Evolutionary conservation across 2,888 invertebrate genomes (phyloP), one percentile per base, ranked within the genome.

Genomic region (Drosophila kanekoi): DNA sequence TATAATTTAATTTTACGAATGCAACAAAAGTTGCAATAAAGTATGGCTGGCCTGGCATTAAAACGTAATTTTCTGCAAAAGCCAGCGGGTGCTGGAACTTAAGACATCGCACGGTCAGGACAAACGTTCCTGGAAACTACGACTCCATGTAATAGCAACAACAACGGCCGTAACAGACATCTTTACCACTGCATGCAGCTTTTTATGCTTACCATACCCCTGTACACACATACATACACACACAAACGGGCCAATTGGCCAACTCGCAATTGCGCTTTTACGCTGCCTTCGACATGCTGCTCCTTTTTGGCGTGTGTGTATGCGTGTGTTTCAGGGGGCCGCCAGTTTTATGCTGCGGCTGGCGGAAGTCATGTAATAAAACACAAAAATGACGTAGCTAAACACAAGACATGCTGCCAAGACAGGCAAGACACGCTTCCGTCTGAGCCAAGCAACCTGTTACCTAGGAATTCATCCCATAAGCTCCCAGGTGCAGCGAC

Each of bases 281-380:
- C 35, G 48, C 40, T 52, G 47, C 44, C 49, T 40, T 59, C 45
- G 44, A 56, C 47, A 44, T 54, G 54, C 33, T 53, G 59, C 44
- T 49, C 14, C 58, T 61, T 43, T 44, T 68, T 51, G n/a, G 37
- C 18, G 5, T 51, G 57, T 49, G 60, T 60, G 48, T 37, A 53
- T 53, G 43, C 23, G 60, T 28, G 51, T 49, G 58, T 59, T 35
- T 62, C 16, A 33, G 53, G 10, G 56, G 49, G 18, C 40, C 23
- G 16, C 45, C 67, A 61, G 66, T 70, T 62, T 64, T 70, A 23
- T 35, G 58, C 71, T 71, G 72, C 51, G 63, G 70, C 67, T 56
- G 47, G 65, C 82, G 90, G 84, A 90, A 89, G 84, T 80, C 80
- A 72, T 72, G 90, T 85, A 81, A 90, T 89, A 89, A 84, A 89